These are phyloP conservation scores for Elephantulus edwardii DNA, from an alignment of 2,113 vertebrate species.

Conservation along the genomic window DNA sequence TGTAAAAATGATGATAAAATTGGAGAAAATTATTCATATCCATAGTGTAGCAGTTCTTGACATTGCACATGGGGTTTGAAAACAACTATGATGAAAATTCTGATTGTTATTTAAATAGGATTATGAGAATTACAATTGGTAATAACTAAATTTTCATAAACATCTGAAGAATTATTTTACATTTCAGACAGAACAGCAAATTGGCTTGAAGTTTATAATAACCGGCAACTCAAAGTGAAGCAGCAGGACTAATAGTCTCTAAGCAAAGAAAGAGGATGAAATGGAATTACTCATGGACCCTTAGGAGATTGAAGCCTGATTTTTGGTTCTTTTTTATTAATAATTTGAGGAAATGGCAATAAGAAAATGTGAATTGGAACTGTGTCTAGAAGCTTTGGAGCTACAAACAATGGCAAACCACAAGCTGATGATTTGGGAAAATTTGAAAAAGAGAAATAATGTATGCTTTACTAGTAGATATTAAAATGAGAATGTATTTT, in stretches of 20 bases:
- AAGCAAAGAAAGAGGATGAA: neutral
- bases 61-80: neutral
- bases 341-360: neutral
- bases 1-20: neutral
- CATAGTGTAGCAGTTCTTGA: neutral
- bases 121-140: neutral
- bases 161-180: neutral
- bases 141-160: neutral
- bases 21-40: neutral
- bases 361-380: neutral
- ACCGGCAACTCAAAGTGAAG: neutral
- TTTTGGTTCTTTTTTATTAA: neutral
- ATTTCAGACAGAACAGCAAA: neutral
- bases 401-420: neutral
- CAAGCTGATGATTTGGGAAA: neutral
- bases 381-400: neutral
- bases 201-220: neutral
- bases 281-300: neutral
- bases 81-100: slow-evolving; percentile 6
- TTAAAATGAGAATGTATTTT: slow-evolving; percentile 6
- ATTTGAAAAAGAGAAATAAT: neutral
- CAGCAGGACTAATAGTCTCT: neutral
- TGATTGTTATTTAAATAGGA: neutral
- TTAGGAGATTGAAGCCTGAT: neutral
- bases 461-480: neutral